Base-by-base conservation (phyloP, 2,888 invertebrate species). In the Microplitis deprimator region DNA sequence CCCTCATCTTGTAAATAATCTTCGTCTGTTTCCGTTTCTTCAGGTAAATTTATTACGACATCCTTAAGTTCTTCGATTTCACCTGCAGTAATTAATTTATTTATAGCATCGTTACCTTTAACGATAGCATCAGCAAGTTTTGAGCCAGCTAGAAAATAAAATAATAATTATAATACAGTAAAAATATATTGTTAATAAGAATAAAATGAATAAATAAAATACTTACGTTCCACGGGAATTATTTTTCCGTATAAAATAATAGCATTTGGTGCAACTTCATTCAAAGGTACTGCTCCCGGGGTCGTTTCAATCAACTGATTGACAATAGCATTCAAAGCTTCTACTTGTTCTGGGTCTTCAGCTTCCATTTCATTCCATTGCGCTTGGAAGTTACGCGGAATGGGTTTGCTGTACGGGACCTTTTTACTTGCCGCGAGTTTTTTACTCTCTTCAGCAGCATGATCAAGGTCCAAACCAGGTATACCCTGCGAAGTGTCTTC, bases 311-410 rank as follows among this genome's bases (percentile, higher is more conserved):
- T 93, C 68, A 94, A 92, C 87, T 95, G 95, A 84, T 93, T 92
- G 76, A 95, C 91, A 80, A 94, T 93, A 85, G 95, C 95, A 80
- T 92, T 93, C 13, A 93, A 89, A 67, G 92, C 92, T 68, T 90
- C 90, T 8, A 87, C 87, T 79, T 89, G 89, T 68, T 89, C 89
- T 41, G 85, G 83, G 73, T 89, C 89, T 74, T 90, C 89, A 6
- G 91, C 90, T 69, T 93, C 92, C 74, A 94, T 94, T 88, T 96
- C 95, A 85, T 96, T 96, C 98, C 98, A 98, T 83, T 97, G 97
- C n/a, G 96, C 96, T 91, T 98, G 97, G 91, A 98, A 98, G 87
- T 97, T 96, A 84, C 96, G 94, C 2, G 98, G 98, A 89, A 98
- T 98, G 16, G 98, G 98, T 90, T 98, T 97, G 84, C 97, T 96